A percentile compares a stretch with the other conserved stretches of the same genome.
phyloP scores from a whole-genome alignment of 2,797 vertebrate species.

The Coendou prehensilis region DNA sequence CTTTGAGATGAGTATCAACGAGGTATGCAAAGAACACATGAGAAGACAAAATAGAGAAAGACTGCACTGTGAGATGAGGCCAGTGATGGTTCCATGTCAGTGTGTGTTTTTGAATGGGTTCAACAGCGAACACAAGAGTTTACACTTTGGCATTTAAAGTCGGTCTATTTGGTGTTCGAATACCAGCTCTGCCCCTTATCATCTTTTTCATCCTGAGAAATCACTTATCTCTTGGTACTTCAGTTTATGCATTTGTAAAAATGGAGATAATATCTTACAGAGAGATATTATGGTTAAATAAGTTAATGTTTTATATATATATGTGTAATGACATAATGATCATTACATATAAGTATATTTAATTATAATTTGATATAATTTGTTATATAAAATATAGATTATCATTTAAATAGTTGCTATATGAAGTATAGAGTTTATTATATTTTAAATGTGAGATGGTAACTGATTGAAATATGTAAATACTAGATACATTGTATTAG shows the following conservation, averaged over 20 bases:
- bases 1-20: background rate
- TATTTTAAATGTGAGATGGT: background rate
- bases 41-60: background rate
- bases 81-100: rapidly evolving
- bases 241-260: constrained; percentile 26
- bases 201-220: constrained; percentile 35
- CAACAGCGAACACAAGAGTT: background rate
- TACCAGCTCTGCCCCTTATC: background rate
- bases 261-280: constrained; percentile 6
- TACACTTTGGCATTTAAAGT: background rate
- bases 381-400: background rate
- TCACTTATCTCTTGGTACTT: background rate
- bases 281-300: background rate
- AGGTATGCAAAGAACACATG: background rate
- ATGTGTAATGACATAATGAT: background rate
- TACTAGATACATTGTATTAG: background rate
- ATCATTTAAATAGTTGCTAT: background rate
- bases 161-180: background rate
- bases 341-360: background rate
- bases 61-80: background rate
- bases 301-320: background rate
- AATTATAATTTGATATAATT: background rate
- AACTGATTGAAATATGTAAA: background rate
- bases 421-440: background rate
- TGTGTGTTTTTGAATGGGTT: background rate